These are phyloP conservation scores for Apostichopus parvimensis DNA, from an alignment of 35 echinoderm and acorn worm species.

Conservation along the genomic window DNA sequence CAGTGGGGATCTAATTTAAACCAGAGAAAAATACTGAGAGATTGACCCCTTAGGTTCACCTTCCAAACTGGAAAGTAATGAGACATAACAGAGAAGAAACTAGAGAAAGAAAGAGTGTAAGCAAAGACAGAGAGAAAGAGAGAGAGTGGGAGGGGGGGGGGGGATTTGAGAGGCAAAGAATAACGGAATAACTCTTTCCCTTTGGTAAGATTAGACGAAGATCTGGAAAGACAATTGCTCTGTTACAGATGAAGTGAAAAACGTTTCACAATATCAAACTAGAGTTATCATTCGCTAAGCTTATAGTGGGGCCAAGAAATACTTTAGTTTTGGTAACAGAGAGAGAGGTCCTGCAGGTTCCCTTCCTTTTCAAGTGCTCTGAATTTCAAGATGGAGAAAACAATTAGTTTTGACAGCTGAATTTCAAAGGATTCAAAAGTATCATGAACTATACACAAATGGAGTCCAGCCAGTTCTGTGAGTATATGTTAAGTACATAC, in stretches of 20 bases:
- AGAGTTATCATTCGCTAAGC: too few species aligned
- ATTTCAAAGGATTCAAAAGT: too few species aligned
- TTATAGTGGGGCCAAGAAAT: too few species aligned
- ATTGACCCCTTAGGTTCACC: constrained; percentile 23
- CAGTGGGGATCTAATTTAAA: constrained; percentile 52
- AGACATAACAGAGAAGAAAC: not conserved
- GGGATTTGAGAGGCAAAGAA: not conserved
- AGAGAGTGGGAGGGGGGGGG: not conserved
- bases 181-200: not conserved
- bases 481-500: too few species aligned
- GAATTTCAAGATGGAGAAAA: too few species aligned
- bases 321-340: too few species aligned
- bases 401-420: too few species aligned
- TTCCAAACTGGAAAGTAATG: not conserved
- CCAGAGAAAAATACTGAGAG: not conserved
- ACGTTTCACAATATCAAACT: not conserved
- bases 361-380: too few species aligned
- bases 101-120: not conserved
- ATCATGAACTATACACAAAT: too few species aligned
- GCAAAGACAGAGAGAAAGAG: not conserved
- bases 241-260: not conserved
- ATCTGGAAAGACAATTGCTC: not conserved
- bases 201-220: not conserved
- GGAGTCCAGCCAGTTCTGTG: too few species aligned
- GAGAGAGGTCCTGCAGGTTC: too few species aligned